phyloP scores from a whole-genome alignment of 2,113 vertebrate species.

The Seriola dumerili region DNA sequence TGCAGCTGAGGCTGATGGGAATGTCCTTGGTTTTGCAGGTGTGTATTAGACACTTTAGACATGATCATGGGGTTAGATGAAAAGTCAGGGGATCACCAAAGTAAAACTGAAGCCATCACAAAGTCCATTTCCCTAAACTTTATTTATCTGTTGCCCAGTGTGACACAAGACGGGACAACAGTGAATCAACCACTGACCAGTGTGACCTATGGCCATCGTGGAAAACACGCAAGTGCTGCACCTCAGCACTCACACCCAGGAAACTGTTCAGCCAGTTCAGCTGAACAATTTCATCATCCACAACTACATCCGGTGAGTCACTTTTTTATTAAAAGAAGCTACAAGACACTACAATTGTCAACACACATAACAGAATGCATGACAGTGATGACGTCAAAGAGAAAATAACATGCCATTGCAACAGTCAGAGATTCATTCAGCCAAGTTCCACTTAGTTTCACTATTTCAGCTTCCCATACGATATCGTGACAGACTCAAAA shows the following conservation, averaged over 20 bases:
- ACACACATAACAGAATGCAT: not conserved
- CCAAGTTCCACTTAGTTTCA: slow-evolving; percentile 16
- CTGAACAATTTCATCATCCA: not conserved
- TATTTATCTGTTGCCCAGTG: not conserved
- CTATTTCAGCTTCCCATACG: not conserved
- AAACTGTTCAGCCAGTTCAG: slow-evolving; percentile 11
- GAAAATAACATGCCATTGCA: slow-evolving; percentile 4
- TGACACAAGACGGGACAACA: not conserved
- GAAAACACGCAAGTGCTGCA: slow-evolving; percentile 22
- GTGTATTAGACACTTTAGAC: too few relatives aligned
- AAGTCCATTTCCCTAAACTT: not conserved
- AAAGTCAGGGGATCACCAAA: too few relatives aligned
- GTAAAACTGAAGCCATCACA: too few relatives aligned
- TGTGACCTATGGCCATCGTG: not conserved
- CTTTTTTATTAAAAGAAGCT: not conserved
- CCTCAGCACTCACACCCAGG: not conserved
- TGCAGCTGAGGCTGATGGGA: too few relatives aligned
- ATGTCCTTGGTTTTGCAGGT: too few relatives aligned
- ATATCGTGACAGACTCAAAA: fast-evolving
- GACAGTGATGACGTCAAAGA: not conserved
- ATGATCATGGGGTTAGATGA: too few relatives aligned
- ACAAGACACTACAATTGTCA: not conserved
- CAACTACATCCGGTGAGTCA: slow-evolving; percentile 23
- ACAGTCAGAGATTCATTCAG: slow-evolving; percentile 3
- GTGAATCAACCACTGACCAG: slow-evolving; percentile 24